These are phyloP conservation scores for Vidua macroura DNA, from an alignment of 2,113 vertebrate genomes.

Conservation along the genomic window DNA sequence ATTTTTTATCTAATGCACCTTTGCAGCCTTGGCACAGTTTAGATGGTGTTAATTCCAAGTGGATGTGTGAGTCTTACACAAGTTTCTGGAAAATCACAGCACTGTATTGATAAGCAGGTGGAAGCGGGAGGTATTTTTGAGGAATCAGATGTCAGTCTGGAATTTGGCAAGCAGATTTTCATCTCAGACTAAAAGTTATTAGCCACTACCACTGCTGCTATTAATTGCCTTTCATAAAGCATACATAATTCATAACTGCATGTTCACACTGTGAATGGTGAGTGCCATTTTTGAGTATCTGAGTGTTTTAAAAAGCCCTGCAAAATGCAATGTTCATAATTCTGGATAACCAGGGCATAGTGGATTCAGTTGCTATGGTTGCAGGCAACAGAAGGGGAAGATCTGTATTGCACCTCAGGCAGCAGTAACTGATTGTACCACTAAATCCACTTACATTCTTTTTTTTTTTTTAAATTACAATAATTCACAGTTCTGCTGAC, in stretches of 20 bases:
- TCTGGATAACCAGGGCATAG: conserved; percentile 26
- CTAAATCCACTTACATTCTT: background rate
- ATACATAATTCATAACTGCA: background rate
- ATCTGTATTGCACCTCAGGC: conserved; percentile 20
- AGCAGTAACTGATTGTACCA: conserved; percentile 7
- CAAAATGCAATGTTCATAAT: background rate
- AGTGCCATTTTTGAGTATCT: background rate
- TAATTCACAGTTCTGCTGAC: background rate
- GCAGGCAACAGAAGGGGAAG: conserved; percentile 33
- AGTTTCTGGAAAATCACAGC: background rate
- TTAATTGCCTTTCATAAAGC: background rate
- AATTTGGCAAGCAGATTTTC: background rate
- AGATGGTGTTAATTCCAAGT: background rate
- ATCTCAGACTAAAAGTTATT: background rate
- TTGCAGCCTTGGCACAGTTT: background rate
- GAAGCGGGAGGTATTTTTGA: background rate
- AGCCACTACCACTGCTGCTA: background rate
- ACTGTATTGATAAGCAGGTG: background rate
- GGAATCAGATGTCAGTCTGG: background rate
- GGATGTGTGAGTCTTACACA: background rate
- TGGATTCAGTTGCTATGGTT: conserved; percentile 62
- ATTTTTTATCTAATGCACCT: background rate
- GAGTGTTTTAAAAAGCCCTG: conserved; percentile 5
- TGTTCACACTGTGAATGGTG: background rate
- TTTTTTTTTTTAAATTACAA: background rate